These are phyloP conservation scores for Scopus umbretta DNA, from an alignment of 2,113 vertebrate species.

Conservation along the genomic window DNA sequence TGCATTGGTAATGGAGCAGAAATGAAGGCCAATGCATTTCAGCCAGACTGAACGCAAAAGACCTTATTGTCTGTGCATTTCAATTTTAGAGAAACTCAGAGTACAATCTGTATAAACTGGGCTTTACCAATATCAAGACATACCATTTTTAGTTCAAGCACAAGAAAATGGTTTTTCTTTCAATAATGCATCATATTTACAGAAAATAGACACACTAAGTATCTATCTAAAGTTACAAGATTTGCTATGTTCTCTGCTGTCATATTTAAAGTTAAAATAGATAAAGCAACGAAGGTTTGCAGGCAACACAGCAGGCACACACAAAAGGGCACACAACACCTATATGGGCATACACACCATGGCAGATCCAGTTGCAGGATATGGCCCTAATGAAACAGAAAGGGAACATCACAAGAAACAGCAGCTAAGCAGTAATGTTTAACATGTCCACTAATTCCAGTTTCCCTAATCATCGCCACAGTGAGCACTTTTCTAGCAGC, in stretches of 20 bases:
- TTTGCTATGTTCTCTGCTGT: background rate
- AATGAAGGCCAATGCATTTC: constrained; percentile 1
- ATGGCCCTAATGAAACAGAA: background rate
- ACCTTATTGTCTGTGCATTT: background rate
- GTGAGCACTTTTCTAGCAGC: background rate
- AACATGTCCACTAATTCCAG: background rate
- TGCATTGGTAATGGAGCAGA: constrained; percentile 15
- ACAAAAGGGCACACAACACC: background rate
- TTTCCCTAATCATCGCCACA: background rate
- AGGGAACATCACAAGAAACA: background rate
- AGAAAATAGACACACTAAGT: background rate
- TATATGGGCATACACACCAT: background rate
- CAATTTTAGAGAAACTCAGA: background rate
- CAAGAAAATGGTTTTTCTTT: background rate
- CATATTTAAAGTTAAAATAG: background rate
- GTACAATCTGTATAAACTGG: background rate
- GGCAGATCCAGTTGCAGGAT: background rate
- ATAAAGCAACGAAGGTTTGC: background rate
- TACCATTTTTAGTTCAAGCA: background rate
- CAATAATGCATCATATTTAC: background rate
- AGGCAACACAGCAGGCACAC: background rate
- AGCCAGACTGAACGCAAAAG: background rate
- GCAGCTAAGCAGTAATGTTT: background rate
- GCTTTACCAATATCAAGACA: background rate
- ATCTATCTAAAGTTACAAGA: background rate